A percentile compares a stretch with the other conserved stretches of the same genome.
These are phyloP conservation scores for Sylvicola cinctus DNA, from an alignment of 2,888 invertebrate species.

Conservation along the genomic window DNA sequence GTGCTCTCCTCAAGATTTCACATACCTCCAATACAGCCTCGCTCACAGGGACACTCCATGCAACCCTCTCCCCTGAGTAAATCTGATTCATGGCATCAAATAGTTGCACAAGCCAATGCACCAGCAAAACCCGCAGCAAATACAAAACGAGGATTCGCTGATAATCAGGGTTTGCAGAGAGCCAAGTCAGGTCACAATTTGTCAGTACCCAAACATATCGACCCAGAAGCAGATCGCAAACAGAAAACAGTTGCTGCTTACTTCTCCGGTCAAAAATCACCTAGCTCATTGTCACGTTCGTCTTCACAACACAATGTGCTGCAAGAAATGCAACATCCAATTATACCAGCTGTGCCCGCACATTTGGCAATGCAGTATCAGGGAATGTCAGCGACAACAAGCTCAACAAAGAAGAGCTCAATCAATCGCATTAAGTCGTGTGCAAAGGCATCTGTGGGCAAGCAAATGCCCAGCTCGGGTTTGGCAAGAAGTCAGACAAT, in stretches of 20 bases:
- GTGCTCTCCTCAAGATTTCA: background rate
- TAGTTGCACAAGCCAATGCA: constrained; percentile 23
- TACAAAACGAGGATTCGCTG: constrained; percentile 16
- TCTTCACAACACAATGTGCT: constrained; percentile 13
- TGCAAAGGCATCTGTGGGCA: constrained; percentile 27
- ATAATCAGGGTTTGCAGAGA: constrained; percentile 21
- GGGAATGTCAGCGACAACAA: constrained; percentile 5
- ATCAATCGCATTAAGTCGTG: constrained; percentile 29
- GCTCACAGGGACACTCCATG: constrained; percentile 13
- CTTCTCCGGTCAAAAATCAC: constrained; percentile 32
- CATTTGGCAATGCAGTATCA: constrained; percentile 4
- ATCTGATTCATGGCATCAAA: constrained; percentile 65
- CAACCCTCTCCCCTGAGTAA: constrained; percentile 39
- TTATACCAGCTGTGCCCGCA: background rate
- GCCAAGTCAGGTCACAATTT: constrained; percentile 57
- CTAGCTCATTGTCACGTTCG: constrained; percentile 16
- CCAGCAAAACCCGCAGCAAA: constrained; percentile 21
- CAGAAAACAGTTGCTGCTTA: constrained; percentile 54
- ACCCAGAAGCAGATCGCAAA: constrained; percentile 52
- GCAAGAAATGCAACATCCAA: background rate
- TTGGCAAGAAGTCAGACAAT: constrained; percentile 55
- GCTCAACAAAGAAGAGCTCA: constrained; percentile 11
- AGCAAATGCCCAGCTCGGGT: constrained; percentile 27
- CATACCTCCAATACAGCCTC: constrained; percentile 5
- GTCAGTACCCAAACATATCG: constrained; percentile 57